These are phyloP conservation scores for Pocillopora verrucosa DNA, from an alignment of 64 coral and sea anemone species.

Conservation along the genomic window DNA sequence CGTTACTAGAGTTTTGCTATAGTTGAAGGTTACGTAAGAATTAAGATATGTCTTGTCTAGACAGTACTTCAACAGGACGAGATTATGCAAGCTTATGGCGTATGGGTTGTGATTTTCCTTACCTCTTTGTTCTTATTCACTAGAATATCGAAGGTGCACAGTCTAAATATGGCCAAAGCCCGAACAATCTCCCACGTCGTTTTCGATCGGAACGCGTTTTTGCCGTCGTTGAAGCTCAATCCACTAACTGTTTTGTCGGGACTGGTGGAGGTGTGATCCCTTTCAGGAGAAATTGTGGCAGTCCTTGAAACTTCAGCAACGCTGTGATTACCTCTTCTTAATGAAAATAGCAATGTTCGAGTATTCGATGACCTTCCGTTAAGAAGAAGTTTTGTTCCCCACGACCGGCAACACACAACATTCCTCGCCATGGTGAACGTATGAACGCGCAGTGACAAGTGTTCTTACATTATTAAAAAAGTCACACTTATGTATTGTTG, in stretches of 20 bases:
- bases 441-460: neutral
- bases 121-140: constrained; percentile 94
- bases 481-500: neutral
- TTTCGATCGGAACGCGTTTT: constrained; percentile 80
- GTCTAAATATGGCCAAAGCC: constrained; percentile 85
- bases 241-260: neutral
- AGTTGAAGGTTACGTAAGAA: too few relatives aligned
- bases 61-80: too few relatives aligned
- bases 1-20: too few relatives aligned
- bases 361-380: neutral
- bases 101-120: neutral
- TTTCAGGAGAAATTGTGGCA: neutral
- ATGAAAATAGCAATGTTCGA: neutral
- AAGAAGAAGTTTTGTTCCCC: constrained; percentile 17
- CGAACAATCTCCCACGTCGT: constrained; percentile 87
- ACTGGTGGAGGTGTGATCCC: neutral
- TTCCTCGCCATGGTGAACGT: constrained; percentile 10
- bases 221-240: constrained; percentile 67
- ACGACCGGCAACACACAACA: neutral
- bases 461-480: too few relatives aligned
- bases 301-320: constrained; percentile 15
- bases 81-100: too few relatives aligned
- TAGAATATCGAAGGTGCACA: constrained; percentile 82
- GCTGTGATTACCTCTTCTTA: constrained; percentile 13
- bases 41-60: too few relatives aligned